Conservation (phyloP, 2,113 vertebrate species). For the Garra rufa region DNA sequence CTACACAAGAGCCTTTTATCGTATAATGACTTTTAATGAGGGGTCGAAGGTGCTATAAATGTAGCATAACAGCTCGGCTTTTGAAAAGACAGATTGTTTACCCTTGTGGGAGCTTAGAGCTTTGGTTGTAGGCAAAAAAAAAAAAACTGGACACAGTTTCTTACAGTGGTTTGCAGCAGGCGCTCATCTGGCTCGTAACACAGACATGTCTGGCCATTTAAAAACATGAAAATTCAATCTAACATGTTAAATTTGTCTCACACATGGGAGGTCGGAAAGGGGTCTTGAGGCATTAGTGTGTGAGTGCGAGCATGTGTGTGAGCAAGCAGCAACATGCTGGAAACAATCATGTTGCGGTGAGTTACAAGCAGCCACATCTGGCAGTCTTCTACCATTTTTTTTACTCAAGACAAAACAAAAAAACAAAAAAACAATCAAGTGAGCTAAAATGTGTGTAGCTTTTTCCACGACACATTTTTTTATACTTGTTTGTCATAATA, state of each 20-base stretch:
- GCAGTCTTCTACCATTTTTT: constrained; percentile 42
- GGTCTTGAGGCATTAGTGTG: constrained; percentile 31
- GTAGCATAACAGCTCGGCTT: constrained; percentile 13
- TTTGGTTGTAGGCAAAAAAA: background rate
- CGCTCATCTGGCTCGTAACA: constrained; percentile 1
- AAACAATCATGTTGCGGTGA: constrained; percentile 57
- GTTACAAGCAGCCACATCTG: constrained; percentile 47
- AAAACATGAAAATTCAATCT: constrained; percentile 56
- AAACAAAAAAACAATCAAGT: constrained; percentile 13
- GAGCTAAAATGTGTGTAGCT: background rate
- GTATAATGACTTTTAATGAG: constrained; percentile 9
- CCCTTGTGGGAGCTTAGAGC: constrained; percentile 15
- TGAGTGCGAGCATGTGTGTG: constrained; percentile 39
- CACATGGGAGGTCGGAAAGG: constrained; percentile 39
- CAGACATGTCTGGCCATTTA: constrained; percentile 54
- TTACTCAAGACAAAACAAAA: constrained; percentile 37
- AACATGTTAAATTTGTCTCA: constrained; percentile 59
- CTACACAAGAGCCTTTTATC: constrained; percentile 14
- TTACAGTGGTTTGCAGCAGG: background rate
- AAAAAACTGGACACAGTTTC: background rate
- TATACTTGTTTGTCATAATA: background rate
- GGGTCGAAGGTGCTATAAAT: background rate
- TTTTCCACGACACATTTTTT: background rate
- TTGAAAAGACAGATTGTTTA: constrained; percentile 17
- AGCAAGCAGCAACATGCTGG: constrained; percentile 61